A percentile compares a stretch with the other conserved stretches of the same genome.
These are phyloP conservation scores for Sialia sialis DNA, from an alignment of 2,113 vertebrate genomes.

Conservation along the genomic window DNA sequence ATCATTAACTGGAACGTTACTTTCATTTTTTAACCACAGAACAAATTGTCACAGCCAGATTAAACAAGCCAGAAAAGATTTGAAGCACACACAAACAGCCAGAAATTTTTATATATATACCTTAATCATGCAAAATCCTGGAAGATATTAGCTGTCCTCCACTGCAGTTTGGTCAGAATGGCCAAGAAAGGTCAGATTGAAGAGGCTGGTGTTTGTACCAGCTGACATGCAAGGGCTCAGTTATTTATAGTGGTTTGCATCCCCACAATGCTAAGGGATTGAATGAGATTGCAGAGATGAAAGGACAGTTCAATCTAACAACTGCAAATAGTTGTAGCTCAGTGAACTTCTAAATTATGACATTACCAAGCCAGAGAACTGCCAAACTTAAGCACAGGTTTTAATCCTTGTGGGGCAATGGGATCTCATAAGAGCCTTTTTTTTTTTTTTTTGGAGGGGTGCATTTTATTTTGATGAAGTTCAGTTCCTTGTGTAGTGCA, in stretches of 20 bases:
- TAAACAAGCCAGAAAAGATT: slow-evolving; percentile 55
- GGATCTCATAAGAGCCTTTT: background rate
- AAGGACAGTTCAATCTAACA: slow-evolving; percentile 13
- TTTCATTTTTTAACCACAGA: slow-evolving; percentile 62
- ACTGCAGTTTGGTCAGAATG: background rate
- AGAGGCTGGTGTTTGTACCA: slow-evolving; percentile 46
- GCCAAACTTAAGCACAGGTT: background rate
- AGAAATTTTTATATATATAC: background rate
- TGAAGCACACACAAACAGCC: background rate
- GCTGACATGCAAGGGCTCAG: slow-evolving; percentile 29
- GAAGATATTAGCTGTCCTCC: background rate
- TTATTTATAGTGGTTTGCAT: slow-evolving; percentile 25
- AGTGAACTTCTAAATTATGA: slow-evolving; percentile 22
- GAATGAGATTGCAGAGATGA: slow-evolving; percentile 46
- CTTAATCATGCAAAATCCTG: slow-evolving; percentile 28
- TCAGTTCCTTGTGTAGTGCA: background rate
- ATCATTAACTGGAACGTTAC: slow-evolving; percentile 39
- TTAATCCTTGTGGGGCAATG: background rate
- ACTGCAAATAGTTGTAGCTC: slow-evolving; percentile 8
- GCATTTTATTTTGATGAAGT: background rate
- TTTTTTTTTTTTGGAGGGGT: background rate
- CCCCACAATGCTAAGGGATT: background rate
- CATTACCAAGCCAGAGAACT: background rate
- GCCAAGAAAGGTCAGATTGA: slow-evolving; percentile 53
- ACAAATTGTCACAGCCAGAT: slow-evolving; percentile 58